These are phyloP conservation scores for Ailuropoda melanoleuca DNA, from an alignment of 2,113 vertebrate genomes.

Conservation along the genomic window DNA sequence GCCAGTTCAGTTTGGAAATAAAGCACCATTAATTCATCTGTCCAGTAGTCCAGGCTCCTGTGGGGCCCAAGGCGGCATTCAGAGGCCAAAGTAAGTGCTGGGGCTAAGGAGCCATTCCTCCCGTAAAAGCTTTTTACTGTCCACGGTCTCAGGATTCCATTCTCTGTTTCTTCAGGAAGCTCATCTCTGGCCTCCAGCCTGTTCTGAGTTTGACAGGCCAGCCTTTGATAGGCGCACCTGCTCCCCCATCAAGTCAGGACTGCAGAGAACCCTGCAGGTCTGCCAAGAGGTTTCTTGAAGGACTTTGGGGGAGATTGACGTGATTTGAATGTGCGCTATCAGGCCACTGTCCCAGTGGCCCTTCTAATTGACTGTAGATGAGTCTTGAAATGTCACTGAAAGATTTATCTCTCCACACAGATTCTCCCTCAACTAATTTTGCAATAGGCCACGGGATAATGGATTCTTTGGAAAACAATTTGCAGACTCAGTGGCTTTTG, in stretches of 20 bases:
- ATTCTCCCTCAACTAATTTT: slow-evolving; percentile 77
- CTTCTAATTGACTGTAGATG: slow-evolving; percentile 75
- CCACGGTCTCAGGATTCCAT: not conserved
- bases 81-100: not conserved
- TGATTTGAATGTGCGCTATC: not conserved
- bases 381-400: slow-evolving; percentile 80
- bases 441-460: slow-evolving; percentile 60
- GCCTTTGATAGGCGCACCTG: not conserved
- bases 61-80: not conserved
- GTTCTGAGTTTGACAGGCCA: not conserved
- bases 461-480: slow-evolving; percentile 59
- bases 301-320: not conserved
- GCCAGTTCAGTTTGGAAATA: not conserved
- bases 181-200: not conserved
- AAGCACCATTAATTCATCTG: not conserved
- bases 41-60: not conserved
- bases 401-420: slow-evolving; percentile 78
- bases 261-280: too few species aligned
- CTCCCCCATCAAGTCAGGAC: not conserved
- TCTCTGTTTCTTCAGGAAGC: not conserved
- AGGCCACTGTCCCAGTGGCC: not conserved
- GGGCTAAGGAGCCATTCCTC: not conserved
- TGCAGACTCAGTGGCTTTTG: not conserved
- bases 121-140: not conserved
- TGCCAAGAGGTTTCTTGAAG: not conserved